Conservation (phyloP, 2,888 invertebrate species). For the Dromius quadrimaculatus region DNA sequence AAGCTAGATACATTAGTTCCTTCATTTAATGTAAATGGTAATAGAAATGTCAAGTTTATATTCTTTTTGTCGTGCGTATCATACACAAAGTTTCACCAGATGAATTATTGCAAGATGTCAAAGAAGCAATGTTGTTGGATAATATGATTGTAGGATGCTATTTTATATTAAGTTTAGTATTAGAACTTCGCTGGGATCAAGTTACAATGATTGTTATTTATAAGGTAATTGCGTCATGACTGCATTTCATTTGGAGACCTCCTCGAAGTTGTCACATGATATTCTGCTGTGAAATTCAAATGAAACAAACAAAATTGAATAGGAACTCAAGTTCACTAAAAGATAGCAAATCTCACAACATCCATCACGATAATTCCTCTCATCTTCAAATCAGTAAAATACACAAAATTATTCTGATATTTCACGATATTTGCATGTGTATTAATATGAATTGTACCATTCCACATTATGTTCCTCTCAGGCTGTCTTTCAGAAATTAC, state of each 20-base stretch:
- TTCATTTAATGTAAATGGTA: slow-evolving; percentile 41
- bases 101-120: not conserved
- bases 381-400: too few species aligned
- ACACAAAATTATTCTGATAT: slow-evolving; percentile 45
- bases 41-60: slow-evolving; percentile 45
- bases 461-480: too few species aligned
- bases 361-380: too few species aligned
- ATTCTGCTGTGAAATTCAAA: not conserved
- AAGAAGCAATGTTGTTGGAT: not conserved
- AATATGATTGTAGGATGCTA: not conserved
- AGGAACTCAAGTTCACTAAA: too few species aligned
- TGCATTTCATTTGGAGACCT: slow-evolving; percentile 24
- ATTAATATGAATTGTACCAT: too few species aligned
- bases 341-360: too few species aligned
- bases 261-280: slow-evolving; percentile 19
- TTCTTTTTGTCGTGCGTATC: slow-evolving; percentile 36
- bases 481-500: too few species aligned
- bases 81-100: slow-evolving; percentile 11
- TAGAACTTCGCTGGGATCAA: not conserved
- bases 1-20: slow-evolving; percentile 32
- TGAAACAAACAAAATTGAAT: too few species aligned
- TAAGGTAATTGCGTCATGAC: slow-evolving; percentile 5
- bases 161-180: not conserved
- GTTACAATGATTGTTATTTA: slow-evolving; percentile 24
- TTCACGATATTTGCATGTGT: slow-evolving; percentile 46